Base-by-base conservation (phyloP, 2,888 invertebrate genomes). In the Drosophila rellima region DNA sequence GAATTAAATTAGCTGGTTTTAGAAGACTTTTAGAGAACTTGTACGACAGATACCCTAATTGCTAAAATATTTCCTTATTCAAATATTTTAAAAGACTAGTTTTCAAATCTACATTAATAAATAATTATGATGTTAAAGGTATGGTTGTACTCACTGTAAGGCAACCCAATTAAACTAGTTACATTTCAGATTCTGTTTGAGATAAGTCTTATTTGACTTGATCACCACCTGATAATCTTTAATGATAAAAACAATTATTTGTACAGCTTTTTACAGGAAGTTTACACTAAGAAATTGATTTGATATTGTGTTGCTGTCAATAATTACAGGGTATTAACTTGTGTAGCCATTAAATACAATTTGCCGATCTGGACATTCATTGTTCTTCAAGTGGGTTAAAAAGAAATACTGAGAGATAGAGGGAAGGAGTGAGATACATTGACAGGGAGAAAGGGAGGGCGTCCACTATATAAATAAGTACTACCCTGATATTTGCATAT, bases 401-500 rank as follows among this genome's bases (percentile, higher is more conserved):
- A 33, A 18, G 13, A 17, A 7, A 17, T 11, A 31, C 11, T n/a
- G 48, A 20, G 10, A 31, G 31, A 54, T 3, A 10, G 31, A 42
- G n/a, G 33, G 26, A n/a, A 0, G 15, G 33, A 29, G 31, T 23
- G 31, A 33, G 26, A 18, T 13, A n/a, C 15, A 39, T 31, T 15
- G 56, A 33, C 17, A 47, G 35, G 15, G 63, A n/a, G 54, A 57
- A 39, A 50, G 51, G 39, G 52, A 61, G 60, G 59, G 51, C 44
- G 65, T 65, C 20, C 42, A 62, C 40, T 73, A 64, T 65, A 63
- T 55, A 63, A 59, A 54, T 68, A 67, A 33, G 62, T 63, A 62
- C 56, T 33, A 66, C 15, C 66, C 18, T 20, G 39, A 48, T 85
- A 78, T 85, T 85, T 85, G 82, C 82, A 78, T 87, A 80, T 80